Conservation (phyloP, 2,888 invertebrate genomes). For the Cyrtodaria siliqua region DNA sequence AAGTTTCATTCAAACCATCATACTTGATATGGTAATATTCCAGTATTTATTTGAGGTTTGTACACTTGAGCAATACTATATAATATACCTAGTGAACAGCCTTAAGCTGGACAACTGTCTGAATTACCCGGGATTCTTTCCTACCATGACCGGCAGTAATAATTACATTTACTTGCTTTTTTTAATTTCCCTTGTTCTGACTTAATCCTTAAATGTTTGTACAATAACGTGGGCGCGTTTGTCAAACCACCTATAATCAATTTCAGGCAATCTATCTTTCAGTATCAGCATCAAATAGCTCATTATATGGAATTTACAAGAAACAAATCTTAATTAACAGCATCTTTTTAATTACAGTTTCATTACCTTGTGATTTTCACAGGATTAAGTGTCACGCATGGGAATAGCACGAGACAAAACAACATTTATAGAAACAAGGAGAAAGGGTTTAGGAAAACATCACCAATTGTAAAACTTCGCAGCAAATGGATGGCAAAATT, state of each 20-base stretch:
- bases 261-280: slow-evolving; percentile 26
- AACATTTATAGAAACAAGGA: too few species aligned
- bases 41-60: too few species aligned
- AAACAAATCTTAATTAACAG: slow-evolving; percentile 62
- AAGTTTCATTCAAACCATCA: too few species aligned
- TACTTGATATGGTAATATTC: too few species aligned
- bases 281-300: slow-evolving; percentile 39
- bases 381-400: slow-evolving; percentile 49
- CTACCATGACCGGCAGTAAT: neutral
- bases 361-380: slow-evolving; percentile 30
- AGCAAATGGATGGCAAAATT: too few species aligned
- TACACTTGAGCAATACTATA: too few species aligned
- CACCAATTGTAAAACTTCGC: too few species aligned
- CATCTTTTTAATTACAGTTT: slow-evolving; percentile 48
- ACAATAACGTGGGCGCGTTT: slow-evolving; percentile 27
- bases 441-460: too few species aligned
- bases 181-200: slow-evolving; percentile 32
- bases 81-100: too few species aligned
- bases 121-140: too few species aligned
- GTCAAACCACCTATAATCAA: slow-evolving; percentile 34
- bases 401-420: neutral
- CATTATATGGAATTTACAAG: slow-evolving; percentile 53
- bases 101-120: too few species aligned
- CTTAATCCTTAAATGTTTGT: slow-evolving; percentile 38
- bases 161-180: slow-evolving; percentile 10